Percentiles rank a stretch among this genome's conserved stretches.
Conservation (phyloP, 2,797 vertebrate genomes). For the Pseudopleuronectes americanus region DNA sequence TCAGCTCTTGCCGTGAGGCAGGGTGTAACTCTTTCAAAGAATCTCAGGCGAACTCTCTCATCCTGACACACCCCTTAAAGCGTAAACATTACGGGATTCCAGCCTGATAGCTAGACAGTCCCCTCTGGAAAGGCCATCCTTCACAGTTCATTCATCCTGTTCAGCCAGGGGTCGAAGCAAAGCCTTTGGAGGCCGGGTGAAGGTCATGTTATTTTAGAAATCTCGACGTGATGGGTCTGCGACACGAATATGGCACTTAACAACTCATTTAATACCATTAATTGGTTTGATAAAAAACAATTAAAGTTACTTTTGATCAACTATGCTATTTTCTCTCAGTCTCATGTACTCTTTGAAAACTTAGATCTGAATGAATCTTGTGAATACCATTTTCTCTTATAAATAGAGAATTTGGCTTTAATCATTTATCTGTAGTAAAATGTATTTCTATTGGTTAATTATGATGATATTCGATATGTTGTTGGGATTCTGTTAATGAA, state of each 20-base stretch:
- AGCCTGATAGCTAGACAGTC: slow-evolving; percentile 51
- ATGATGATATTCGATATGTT: too few relatives aligned
- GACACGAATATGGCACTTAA: background rate
- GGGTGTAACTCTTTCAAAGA: slow-evolving; percentile 65
- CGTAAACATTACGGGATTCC: slow-evolving; percentile 75
- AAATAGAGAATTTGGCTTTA: too few relatives aligned
- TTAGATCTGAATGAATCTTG: too few relatives aligned
- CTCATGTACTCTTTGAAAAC: background rate
- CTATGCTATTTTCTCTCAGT: background rate
- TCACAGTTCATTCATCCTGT: slow-evolving; percentile 69
- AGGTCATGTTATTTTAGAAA: slow-evolving; percentile 45
- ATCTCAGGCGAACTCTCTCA: slow-evolving; percentile 61
- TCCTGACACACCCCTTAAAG: slow-evolving; percentile 76
- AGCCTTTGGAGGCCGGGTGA: slow-evolving; percentile 35
- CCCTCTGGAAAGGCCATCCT: slow-evolving; percentile 49
- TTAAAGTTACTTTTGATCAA: background rate
- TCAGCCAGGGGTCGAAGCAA: slow-evolving; percentile 54
- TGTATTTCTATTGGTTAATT: too few relatives aligned
- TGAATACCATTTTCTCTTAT: too few relatives aligned
- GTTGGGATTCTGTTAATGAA: background rate
- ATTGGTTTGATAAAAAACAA: too few relatives aligned
- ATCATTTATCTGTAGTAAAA: too few relatives aligned
- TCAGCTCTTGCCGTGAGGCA: slow-evolving; percentile 63
- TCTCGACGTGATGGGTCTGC: slow-evolving; percentile 7
- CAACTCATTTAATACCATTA: background rate